Conservation (phyloP, 2,797 vertebrate species). For the Gymnothorax reevesii region DNA sequence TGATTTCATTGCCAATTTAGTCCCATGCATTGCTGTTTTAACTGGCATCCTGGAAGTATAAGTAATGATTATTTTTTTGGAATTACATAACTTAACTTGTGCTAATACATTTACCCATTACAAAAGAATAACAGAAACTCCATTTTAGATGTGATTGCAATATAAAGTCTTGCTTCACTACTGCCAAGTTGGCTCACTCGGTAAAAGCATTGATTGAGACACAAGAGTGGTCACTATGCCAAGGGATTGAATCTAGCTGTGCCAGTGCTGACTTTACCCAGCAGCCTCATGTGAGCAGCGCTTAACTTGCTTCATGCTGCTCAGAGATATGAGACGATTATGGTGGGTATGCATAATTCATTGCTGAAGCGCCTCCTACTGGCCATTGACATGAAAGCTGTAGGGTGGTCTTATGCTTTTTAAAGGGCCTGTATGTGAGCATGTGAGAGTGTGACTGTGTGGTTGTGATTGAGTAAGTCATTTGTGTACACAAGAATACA, state of each 20-base stretch:
- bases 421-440: neutral
- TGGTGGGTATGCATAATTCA: no score
- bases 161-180: neutral
- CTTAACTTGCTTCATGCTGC: no score
- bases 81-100: neutral
- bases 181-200: neutral
- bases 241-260: no score
- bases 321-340: no score
- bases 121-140: neutral
- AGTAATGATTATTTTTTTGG: neutral
- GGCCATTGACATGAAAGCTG: neutral
- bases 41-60: slow-evolving; percentile 13
- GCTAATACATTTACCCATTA: neutral
- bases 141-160: slow-evolving; percentile 1
- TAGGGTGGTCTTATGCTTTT: neutral
- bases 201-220: no score
- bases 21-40: neutral
- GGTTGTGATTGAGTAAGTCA: neutral
- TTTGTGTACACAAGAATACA: neutral
- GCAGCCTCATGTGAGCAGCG: no score
- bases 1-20: slow-evolving; percentile 21
- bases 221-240: no score
- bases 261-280: no score
- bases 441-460: neutral
- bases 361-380: no score